Conservation (phyloP, 2,888 invertebrate genomes). For the Drosophila neonasuta region DNA sequence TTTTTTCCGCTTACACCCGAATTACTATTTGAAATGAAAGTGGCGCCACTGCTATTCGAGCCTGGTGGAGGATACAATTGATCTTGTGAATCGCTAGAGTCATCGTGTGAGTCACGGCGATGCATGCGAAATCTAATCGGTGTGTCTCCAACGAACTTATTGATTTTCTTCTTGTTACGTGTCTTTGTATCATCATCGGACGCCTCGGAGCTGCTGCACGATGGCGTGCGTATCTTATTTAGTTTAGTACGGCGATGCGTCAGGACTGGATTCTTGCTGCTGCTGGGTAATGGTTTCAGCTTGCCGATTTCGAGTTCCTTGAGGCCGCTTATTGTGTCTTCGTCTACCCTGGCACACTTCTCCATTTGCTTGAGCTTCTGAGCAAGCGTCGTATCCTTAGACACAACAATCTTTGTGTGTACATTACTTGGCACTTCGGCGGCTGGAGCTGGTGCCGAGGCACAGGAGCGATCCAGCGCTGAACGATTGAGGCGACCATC, state of each 20-base stretch:
- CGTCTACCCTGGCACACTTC: constrained; percentile 63
- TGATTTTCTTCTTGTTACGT: constrained; percentile 90
- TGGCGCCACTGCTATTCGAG: constrained; percentile 71
- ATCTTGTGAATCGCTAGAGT: constrained; percentile 93
- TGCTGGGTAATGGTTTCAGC: constrained; percentile 73
- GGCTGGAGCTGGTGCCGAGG: constrained; percentile 39
- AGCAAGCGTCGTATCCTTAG: constrained; percentile 74
- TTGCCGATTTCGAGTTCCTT: constrained; percentile 81
- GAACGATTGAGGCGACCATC: constrained; percentile 90
- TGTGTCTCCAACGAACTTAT: constrained; percentile 85
- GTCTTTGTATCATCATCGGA: constrained; percentile 92
- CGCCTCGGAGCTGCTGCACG: constrained; percentile 96
- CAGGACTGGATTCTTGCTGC: constrained; percentile 80
- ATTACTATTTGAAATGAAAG: constrained; percentile 73
- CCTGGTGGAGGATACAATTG: constrained; percentile 82
- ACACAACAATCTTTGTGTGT: constrained; percentile 83
- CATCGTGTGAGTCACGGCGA: constrained; percentile 91
- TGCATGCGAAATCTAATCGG: constrained; percentile 85
- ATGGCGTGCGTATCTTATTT: constrained; percentile 90
- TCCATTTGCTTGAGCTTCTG: constrained; percentile 78
- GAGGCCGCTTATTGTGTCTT: constrained; percentile 70
- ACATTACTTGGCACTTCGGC: constrained; percentile 83
- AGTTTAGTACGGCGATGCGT: constrained; percentile 86
- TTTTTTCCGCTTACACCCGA: constrained; percentile 74
- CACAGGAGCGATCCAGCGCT: constrained; percentile 84